A percentile compares a stretch with the other conserved stretches of the same genome.
These are phyloP conservation scores for Gila robusta DNA, from an alignment of 2,797 vertebrate genomes.

Conservation along the genomic window DNA sequence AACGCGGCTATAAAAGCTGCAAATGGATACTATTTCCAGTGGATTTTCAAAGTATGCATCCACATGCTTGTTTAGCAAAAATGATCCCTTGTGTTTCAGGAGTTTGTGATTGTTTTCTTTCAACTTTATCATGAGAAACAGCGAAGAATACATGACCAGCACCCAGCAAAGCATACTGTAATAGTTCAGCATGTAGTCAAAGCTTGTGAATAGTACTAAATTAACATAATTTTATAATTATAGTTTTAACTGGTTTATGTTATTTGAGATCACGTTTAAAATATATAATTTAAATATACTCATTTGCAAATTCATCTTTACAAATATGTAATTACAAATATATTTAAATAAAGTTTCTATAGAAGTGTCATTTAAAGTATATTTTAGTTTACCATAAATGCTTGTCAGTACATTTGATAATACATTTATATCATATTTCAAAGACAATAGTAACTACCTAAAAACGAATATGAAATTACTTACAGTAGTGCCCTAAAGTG, in stretches of 20 bases:
- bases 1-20: no score
- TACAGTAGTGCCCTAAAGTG: background rate
- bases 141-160: background rate
- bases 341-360: background rate
- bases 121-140: background rate
- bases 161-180: background rate
- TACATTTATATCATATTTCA: background rate
- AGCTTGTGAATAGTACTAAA: background rate
- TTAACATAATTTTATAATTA: background rate
- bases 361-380: background rate
- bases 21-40: no score
- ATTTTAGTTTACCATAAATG: background rate
- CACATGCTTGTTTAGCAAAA: background rate
- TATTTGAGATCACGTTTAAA: background rate
- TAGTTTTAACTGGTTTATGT: background rate
- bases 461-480: background rate
- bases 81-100: background rate
- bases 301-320: background rate
- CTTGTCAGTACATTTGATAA: background rate
- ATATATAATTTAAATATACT: background rate
- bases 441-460: background rate
- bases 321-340: background rate
- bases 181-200: conserved; percentile 3
- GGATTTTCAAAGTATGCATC: background rate
- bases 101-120: background rate